A percentile compares a stretch with the other conserved stretches of the same genome.
Conservation (phyloP, 1,140 invertebrate genomes). For the Leptinotarsa defecta region DNA sequence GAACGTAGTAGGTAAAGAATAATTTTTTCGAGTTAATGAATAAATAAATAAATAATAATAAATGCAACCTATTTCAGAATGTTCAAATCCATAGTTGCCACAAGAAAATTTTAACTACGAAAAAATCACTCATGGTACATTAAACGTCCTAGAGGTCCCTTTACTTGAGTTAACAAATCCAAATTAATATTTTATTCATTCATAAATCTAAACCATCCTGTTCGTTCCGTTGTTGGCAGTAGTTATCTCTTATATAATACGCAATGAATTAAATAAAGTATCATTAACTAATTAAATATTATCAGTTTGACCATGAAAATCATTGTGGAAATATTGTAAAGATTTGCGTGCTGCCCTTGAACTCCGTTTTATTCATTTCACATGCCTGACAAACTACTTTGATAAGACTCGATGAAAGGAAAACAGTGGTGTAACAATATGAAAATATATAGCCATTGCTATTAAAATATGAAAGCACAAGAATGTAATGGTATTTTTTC, state of each 20-base stretch:
- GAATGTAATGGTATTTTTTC: too few species aligned
- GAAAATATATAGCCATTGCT: not conserved
- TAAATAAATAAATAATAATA: too few species aligned
- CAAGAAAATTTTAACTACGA: too few species aligned
- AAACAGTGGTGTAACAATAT: not conserved
- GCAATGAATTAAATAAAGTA: constrained; percentile 22
- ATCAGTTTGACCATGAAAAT: constrained; percentile 38
- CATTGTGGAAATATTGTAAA: constrained; percentile 21
- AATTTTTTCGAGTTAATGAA: too few species aligned
- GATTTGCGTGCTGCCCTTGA: constrained; percentile 29
- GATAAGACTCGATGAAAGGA: not conserved
- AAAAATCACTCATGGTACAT: too few species aligned
- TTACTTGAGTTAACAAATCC: too few species aligned
- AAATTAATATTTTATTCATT: not conserved
- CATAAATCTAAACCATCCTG: constrained; percentile 5
- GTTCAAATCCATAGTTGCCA: too few species aligned
- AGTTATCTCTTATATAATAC: constrained; percentile 9
- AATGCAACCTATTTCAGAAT: too few species aligned
- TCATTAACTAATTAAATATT: constrained; percentile 38
- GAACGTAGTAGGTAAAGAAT: too few species aligned
- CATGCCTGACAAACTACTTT: not conserved
- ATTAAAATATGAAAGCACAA: too few species aligned
- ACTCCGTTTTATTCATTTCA: not conserved
- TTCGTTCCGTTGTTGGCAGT: not conserved
- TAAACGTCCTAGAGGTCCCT: too few species aligned